Conservation (phyloP, 2,888 invertebrate genomes). For the Ophion costatus region DNA sequence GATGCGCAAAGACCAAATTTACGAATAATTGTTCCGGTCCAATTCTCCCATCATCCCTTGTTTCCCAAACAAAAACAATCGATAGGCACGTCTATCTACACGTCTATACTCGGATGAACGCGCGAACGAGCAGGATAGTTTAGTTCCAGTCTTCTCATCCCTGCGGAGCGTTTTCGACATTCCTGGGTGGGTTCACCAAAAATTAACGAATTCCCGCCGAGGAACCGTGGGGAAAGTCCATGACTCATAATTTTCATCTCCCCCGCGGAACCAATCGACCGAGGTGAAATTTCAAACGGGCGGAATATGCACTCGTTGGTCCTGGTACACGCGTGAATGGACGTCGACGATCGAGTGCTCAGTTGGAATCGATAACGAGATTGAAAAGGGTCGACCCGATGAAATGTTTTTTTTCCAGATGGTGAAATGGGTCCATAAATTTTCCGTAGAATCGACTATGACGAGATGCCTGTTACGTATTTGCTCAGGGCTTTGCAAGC, state of each 20-base stretch:
- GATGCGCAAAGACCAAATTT: conserved; percentile 54
- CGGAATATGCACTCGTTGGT: conserved; percentile 66
- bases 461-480: conserved; percentile 7
- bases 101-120: conserved; percentile 43
- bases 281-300: conserved; percentile 73
- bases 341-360: conserved; percentile 45
- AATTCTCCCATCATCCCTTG: conserved; percentile 16
- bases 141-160: conserved; percentile 52
- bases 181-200: conserved; percentile 53
- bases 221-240: conserved; percentile 37
- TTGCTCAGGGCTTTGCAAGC: background rate
- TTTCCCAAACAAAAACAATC: conserved; percentile 55
- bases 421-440: conserved; percentile 16
- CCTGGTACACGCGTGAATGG: conserved; percentile 1
- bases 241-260: conserved; percentile 74
- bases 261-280: conserved; percentile 71
- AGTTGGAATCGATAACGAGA: conserved; percentile 64
- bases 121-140: conserved; percentile 39
- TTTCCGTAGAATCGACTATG: conserved; percentile 9
- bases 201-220: conserved; percentile 70
- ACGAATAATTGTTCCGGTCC: conserved; percentile 48
- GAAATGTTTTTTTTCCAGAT: conserved; percentile 18
- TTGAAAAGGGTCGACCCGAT: conserved; percentile 62
- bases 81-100: conserved; percentile 18
- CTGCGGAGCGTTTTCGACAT: conserved; percentile 51